These are phyloP conservation scores for Maylandia zebra DNA, from an alignment of 2,113 vertebrate species.

Conservation along the genomic window DNA sequence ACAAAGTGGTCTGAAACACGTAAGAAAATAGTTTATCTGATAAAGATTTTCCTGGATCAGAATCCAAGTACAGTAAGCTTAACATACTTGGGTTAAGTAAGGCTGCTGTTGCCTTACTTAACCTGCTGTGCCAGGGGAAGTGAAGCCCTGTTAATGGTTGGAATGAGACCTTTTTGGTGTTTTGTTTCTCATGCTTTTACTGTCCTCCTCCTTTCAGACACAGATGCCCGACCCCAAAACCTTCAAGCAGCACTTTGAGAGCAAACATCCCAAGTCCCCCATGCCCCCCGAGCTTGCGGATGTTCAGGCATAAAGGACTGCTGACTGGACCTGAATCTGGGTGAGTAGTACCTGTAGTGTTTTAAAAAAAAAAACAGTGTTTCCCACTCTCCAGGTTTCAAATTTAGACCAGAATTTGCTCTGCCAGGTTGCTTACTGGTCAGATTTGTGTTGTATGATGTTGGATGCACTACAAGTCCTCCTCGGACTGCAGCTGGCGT, in stretches of 20 bases:
- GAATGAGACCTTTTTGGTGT: fast-evolving
- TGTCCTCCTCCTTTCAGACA: constrained; percentile 53
- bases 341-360: background rate
- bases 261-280: constrained; percentile 80
- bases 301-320: constrained; percentile 66
- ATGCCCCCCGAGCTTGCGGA: constrained; percentile 78
- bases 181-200: background rate
- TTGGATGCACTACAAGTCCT: background rate
- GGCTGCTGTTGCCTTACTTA: background rate
- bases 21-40: background rate
- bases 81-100: background rate
- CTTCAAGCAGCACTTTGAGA: constrained; percentile 84
- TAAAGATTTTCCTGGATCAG: background rate
- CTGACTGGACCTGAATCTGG: background rate
- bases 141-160: background rate
- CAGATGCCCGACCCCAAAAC: constrained; percentile 85
- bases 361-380: background rate
- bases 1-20: background rate
- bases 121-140: no score
- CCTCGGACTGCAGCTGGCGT: background rate
- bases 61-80: fast-evolving
- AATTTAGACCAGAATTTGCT: background rate
- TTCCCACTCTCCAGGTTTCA: background rate
- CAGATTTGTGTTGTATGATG: background rate
- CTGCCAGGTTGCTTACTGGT: background rate